phyloP scores from a whole-genome alignment of 2,797 vertebrate species.

The Pagetopsis macropterus region DNA sequence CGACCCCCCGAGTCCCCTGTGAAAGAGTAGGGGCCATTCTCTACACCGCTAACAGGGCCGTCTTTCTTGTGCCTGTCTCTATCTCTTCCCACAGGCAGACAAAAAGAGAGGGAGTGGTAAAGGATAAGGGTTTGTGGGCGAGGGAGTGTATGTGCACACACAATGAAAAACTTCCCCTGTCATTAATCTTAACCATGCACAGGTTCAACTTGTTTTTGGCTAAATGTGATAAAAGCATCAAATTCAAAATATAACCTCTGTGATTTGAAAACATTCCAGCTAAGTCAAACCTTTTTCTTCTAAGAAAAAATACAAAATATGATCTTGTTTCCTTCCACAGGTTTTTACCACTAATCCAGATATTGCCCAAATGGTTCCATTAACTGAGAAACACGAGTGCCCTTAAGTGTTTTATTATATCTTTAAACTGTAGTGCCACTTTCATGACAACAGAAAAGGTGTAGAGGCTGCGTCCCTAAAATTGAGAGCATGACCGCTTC shows the following conservation, averaged over 20 bases:
- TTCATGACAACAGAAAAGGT: slow-evolving; percentile 50
- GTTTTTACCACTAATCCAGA: slow-evolving; percentile 14
- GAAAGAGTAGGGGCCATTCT: slow-evolving; percentile 83
- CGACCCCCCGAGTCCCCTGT: slow-evolving; percentile 57
- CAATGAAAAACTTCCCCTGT: slow-evolving; percentile 12
- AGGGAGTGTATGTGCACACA: slow-evolving; percentile 25
- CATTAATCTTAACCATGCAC: slow-evolving; percentile 20
- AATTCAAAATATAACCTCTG: not conserved
- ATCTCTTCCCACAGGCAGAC: slow-evolving; percentile 67
- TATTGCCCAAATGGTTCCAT: slow-evolving; percentile 12
- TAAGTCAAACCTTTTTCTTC: not conserved
- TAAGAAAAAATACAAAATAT: not conserved
- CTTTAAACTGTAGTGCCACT: slow-evolving; percentile 36
- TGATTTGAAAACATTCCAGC: slow-evolving; percentile 8
- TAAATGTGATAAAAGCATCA: slow-evolving; percentile 9
- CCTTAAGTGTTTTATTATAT: slow-evolving; percentile 44
- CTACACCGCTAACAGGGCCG: slow-evolving; percentile 75
- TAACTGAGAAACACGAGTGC: slow-evolving; percentile 18
- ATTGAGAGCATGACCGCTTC: slow-evolving; percentile 60
- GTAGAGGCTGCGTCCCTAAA: slow-evolving; percentile 51
- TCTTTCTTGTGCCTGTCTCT: slow-evolving; percentile 77
- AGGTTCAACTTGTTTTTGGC: not conserved
- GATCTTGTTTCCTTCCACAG: not conserved
- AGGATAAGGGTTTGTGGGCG: slow-evolving; percentile 41
- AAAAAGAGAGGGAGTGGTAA: slow-evolving; percentile 48